These are phyloP conservation scores for Peromyscus maniculatus DNA, from an alignment of 2,113 vertebrate genomes.

Conservation along the genomic window DNA sequence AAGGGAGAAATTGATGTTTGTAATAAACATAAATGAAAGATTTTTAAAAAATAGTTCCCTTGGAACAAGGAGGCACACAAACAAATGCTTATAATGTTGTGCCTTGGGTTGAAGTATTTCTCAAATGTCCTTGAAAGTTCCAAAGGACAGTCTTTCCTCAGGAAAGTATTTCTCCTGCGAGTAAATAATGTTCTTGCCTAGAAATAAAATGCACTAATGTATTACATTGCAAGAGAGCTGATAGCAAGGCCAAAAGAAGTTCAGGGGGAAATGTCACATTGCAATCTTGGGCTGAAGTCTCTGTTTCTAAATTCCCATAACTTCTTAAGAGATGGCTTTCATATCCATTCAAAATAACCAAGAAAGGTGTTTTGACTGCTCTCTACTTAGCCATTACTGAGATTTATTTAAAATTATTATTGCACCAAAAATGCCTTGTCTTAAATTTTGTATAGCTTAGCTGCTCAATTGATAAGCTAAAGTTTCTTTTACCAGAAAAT, in stretches of 20 bases:
- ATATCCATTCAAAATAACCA: not conserved
- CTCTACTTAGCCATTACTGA: not conserved
- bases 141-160: conserved; percentile 49
- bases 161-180: conserved; percentile 78
- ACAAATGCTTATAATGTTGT: conserved; percentile 24
- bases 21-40: conserved; percentile 60
- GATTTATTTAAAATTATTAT: not conserved
- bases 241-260: conserved; percentile 56
- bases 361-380: not conserved
- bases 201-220: conserved; percentile 78
- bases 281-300: not conserved
- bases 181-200: conserved; percentile 76
- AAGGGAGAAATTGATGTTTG: conserved; percentile 59
- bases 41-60: conserved; percentile 47
- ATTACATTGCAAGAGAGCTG: conserved; percentile 68
- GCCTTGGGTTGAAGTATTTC: conserved; percentile 48
- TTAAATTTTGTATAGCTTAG: not conserved
- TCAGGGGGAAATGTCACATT: conserved; percentile 40
- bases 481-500: conserved; percentile 16
- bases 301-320: not conserved
- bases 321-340: not conserved
- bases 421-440: not conserved
- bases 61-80: not conserved
- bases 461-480: not conserved
- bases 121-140: conserved; percentile 75